Percentiles rank a stretch among this genome's conserved stretches.
These are phyloP conservation scores for Herpetotheres cachinnans DNA, from an alignment of 2,113 vertebrate species.

Conservation along the genomic window DNA sequence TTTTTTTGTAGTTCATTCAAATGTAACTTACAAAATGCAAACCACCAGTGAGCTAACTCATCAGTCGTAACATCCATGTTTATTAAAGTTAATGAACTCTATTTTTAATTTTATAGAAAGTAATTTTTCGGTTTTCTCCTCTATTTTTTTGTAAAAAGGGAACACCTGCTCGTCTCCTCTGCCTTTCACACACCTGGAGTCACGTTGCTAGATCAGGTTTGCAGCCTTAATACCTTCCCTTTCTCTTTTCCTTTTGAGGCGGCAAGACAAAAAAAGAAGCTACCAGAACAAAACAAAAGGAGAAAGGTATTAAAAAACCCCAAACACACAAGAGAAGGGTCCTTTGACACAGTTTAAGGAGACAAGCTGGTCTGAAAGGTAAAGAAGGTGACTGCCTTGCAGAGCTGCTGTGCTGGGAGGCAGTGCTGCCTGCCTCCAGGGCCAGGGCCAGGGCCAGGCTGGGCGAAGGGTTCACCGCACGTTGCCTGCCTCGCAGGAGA, in stretches of 20 bases:
- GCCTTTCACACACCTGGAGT: neutral
- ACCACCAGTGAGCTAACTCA: neutral
- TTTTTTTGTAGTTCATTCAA: neutral
- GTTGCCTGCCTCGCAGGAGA: neutral
- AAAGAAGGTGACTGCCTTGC: neutral
- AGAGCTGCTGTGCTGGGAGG: neutral
- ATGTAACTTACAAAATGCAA: neutral
- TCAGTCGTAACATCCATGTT: neutral
- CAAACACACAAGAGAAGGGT: neutral
- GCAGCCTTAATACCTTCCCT: neutral
- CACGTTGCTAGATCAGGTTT: neutral
- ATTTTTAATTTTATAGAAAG: neutral
- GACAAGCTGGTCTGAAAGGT: neutral
- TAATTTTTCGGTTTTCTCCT: neutral
- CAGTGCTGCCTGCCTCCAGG: neutral
- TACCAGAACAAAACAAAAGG: neutral
- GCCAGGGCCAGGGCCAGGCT: neutral
- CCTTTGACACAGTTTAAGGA: neutral
- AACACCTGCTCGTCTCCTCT: slow-evolving; percentile 24
- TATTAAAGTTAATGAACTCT: neutral
- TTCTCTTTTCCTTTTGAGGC: neutral
- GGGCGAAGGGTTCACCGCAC: neutral
- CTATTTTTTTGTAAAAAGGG: neutral
- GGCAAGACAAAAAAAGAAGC: neutral
- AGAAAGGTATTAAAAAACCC: neutral